phyloP scores from a whole-genome alignment of 2,888 invertebrate species.

The Cepaea hortensis region DNA sequence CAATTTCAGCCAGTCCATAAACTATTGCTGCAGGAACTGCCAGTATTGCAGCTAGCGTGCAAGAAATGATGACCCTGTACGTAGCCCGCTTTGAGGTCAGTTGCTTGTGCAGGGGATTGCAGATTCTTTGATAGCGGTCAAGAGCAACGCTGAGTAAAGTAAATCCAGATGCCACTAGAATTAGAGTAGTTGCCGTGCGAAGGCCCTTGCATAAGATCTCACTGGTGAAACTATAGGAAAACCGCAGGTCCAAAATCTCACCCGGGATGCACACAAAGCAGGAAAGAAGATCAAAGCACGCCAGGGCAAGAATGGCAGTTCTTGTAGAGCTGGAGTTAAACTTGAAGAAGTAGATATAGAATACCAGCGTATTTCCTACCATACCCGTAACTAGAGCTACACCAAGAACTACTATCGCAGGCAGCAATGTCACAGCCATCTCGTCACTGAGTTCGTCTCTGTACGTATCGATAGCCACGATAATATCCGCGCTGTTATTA shows the following conservation, averaged over 20 bases:
- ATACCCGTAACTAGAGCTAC: constrained; percentile 51
- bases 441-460: constrained; percentile 46
- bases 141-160: constrained; percentile 55
- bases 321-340: constrained; percentile 54
- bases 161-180: constrained; percentile 54
- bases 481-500: neutral
- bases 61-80: constrained; percentile 31
- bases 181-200: constrained; percentile 54
- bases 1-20: constrained; percentile 37
- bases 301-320: constrained; percentile 58
- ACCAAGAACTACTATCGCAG: constrained; percentile 53
- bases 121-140: constrained; percentile 57
- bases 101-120: constrained; percentile 56
- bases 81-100: constrained; percentile 49
- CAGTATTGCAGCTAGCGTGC: constrained; percentile 31
- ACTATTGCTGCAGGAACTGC: constrained; percentile 50
- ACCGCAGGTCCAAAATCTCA: constrained; percentile 55
- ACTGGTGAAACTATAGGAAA: constrained; percentile 57
- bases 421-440: constrained; percentile 48
- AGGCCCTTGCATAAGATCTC: constrained; percentile 52
- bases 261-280: constrained; percentile 56
- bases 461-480: constrained; percentile 21
- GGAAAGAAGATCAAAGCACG: constrained; percentile 54
- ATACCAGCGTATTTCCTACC: constrained; percentile 54
- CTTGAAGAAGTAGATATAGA: constrained; percentile 54